These are phyloP conservation scores for Metallyticus violacea DNA, from an alignment of 2,888 invertebrate species.

Conservation along the genomic window DNA sequence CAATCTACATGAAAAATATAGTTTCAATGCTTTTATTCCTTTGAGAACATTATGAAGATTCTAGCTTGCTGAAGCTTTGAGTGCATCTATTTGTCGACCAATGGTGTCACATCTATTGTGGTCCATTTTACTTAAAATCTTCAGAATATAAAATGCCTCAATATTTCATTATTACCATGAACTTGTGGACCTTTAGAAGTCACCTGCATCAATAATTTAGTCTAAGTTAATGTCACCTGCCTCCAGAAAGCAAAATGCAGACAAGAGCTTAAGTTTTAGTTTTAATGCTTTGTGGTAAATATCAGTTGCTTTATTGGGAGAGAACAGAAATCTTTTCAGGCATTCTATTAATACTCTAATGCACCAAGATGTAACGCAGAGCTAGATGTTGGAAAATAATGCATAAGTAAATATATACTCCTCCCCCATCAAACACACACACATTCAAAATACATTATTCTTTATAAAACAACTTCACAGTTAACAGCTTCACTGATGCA, in stretches of 20 bases:
- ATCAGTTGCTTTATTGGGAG: too few species aligned
- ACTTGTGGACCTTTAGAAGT: neutral
- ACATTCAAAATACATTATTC: too few species aligned
- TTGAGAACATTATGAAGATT: slow-evolving; percentile 18
- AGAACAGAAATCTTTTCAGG: too few species aligned
- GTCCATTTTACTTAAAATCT: neutral
- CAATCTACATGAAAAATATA: neutral
- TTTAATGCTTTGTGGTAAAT: too few species aligned
- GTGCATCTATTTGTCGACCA: neutral
- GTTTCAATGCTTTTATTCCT: neutral
- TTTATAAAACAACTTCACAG: too few species aligned
- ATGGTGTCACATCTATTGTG: neutral
- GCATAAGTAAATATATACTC: too few species aligned
- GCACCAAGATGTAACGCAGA: too few species aligned
- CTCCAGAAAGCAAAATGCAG: neutral
- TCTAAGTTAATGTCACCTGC: neutral
- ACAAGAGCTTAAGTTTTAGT: too few species aligned
- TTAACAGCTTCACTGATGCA: too few species aligned
- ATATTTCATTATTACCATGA: neutral
- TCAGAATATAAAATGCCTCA: neutral
- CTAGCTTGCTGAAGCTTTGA: slow-evolving; percentile 30
- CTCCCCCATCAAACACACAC: too few species aligned
- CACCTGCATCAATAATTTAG: neutral
- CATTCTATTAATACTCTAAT: too few species aligned
- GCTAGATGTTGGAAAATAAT: too few species aligned